phyloP scores from a whole-genome alignment of 37 sponge, comb jelly and placozoan genomes.

The Oopsacas minuta region DNA sequence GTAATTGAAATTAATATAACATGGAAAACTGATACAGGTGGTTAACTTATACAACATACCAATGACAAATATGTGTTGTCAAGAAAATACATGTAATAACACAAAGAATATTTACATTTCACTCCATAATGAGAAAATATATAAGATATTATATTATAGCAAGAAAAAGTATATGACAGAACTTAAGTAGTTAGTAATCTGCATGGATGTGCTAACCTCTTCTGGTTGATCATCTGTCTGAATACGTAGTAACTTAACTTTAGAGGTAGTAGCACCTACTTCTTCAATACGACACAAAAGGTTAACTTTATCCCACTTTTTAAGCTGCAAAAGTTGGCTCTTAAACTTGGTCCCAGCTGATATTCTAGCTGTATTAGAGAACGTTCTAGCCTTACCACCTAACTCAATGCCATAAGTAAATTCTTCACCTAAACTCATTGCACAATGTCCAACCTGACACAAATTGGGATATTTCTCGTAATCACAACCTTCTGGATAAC shows the following conservation, averaged over 20 bases:
- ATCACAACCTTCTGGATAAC: background rate
- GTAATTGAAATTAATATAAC: no score
- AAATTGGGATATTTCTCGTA: background rate
- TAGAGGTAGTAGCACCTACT: background rate
- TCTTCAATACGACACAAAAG: background rate
- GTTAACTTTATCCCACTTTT: background rate
- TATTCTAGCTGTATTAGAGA: background rate
- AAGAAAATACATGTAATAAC: no score
- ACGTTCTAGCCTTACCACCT: background rate
- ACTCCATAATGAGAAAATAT: background rate
- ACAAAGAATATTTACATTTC: no score
- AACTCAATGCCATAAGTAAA: slow-evolving; percentile 2
- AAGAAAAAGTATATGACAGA: background rate
- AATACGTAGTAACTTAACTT: background rate
- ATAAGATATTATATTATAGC: background rate
- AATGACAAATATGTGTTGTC: no score
- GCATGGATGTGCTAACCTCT: background rate
- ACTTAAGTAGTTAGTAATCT: background rate
- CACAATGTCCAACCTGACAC: background rate
- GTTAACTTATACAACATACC: no score
- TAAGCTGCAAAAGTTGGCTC: background rate
- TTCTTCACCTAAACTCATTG: background rate
- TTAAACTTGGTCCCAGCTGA: slow-evolving; percentile 4
- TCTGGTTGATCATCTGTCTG: background rate
- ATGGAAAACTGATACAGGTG: no score